Evolutionary conservation across 1,140 invertebrate species (phyloP), one percentile per base, ranked within the genome.

Genomic region (Patella vulgata): DNA sequence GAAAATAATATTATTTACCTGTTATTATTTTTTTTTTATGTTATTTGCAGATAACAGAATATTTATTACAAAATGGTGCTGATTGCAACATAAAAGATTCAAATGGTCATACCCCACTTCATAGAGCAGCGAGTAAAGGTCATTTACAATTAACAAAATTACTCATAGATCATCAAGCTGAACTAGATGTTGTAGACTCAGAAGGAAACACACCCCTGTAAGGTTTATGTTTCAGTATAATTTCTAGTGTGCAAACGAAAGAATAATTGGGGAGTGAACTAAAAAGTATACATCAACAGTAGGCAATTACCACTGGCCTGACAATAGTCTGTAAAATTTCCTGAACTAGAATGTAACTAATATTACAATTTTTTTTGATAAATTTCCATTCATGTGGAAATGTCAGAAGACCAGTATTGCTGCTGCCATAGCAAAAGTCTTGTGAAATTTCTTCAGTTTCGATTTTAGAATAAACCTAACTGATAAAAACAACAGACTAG

Each of bases 71-170:
- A 39, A 87, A 89, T 73, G 88, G 88, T 57, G 92, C 90, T 0
- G 87, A 93, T 82, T 82, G 92, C 0, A 93, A 95, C 83, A 88
- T 90, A 42, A 78, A 79, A 33, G 93, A 96, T 82, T 86, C 88
- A 51, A 84, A 90, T 63, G 89, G 89, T 46, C 91, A 91, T 9
- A 94, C 92, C 33, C 91, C 94, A n/a, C 79, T 95, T 12, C 94
- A 96, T 73, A 86, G 93, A 78, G 91, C 92, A 23, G 90, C 92
- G 12, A 91, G 91, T n/a, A 90, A 92, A 82, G 92, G 92, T 47
- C 89, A 92, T 79, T 84, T 83, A 5, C 86, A 88, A 36, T 88
- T 94, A 67, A 87, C 94, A 0, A 88, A 91, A 72, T 74, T 92
- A 3, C 81, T 95, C 9, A 70, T 94, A 6, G 83, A 88, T 27